Evolutionary conservation across 1,140 invertebrate genomes (phyloP), one percentile per base, ranked within the genome.

Genomic region (Centruroides vittatus): DNA sequence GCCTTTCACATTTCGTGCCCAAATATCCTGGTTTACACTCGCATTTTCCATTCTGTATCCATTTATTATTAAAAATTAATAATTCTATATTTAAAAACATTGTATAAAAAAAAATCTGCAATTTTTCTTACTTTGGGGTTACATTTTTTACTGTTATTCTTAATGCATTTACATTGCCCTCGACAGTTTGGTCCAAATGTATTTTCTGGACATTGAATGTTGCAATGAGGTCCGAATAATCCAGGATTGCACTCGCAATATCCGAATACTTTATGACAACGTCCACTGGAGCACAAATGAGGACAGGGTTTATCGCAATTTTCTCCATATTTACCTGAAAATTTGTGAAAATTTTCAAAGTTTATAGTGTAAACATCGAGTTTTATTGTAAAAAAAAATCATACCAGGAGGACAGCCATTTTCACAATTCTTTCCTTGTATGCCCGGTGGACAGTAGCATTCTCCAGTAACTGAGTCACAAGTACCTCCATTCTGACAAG

Each of bases 401-500:
- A 35, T 55, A 65, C 63, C 63, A 35, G 59, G 49, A 13, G 63
- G 63, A 35, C 63, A 65, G 8, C 63, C 78, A 5, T 84, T 87
- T 75, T 93, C 89, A 73, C 92, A 95, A 55, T 81, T 80, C 23
- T 86, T 78, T 62, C 88, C 88, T 84, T 74, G 70, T 53, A 57
- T 52, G 6, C 73, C 66, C 5, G 64, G 48, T 35, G 59, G 52
- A 55, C 91, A 95, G 62, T 79, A 78, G 71, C 91, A 94, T 64
- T 80, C 75, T 3, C 92, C 91, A 36, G 77, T 84, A 41, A 79
- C 77, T 10, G 84, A 82, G 72, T 88, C 83, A 73, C 94, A 98
- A 11, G 77, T 78, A 23, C 91, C 93, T 47, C 82, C 83, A 74
- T 98, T 98, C 71, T 96, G 89, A 75, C 95, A 99, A 5, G 82